Percentiles rank a stretch among this genome's conserved stretches.
Evolutionary conservation across 1,140 invertebrate genomes (phyloP).

Genomic region (Listronotus oregonensis): DNA sequence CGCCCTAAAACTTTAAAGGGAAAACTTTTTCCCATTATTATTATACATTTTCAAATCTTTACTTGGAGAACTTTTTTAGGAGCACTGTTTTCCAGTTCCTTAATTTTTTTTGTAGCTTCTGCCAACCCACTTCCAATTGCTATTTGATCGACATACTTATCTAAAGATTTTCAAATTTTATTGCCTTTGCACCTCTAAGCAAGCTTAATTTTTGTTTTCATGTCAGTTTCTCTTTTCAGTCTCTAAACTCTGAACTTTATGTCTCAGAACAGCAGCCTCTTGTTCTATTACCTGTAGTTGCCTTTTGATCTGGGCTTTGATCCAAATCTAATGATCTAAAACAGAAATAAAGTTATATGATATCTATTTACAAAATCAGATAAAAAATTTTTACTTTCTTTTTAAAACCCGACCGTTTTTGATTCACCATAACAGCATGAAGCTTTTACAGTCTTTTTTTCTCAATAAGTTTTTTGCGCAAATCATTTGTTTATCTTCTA

Average conservation of each 20-base stretch:
- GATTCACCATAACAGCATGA: constrained; percentile 69
- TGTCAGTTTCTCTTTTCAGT: constrained; percentile 74
- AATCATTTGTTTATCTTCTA: constrained; percentile 72
- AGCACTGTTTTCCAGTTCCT: constrained; percentile 60
- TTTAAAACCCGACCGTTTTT: constrained; percentile 64
- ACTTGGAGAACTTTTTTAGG: background rate
- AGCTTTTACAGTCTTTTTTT: constrained; percentile 82
- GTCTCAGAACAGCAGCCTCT: constrained; percentile 69
- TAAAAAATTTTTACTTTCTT: constrained; percentile 66
- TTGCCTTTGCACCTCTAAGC: constrained; percentile 59
- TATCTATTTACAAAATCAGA: too few relatives aligned
- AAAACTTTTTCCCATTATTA: too few relatives aligned
- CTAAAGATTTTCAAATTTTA: constrained; percentile 60
- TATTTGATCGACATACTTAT: constrained; percentile 66
- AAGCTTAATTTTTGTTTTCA: constrained; percentile 70
- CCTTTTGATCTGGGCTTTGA: constrained; percentile 69
- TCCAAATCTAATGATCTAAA: constrained; percentile 65
- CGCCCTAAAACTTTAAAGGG: constrained; percentile 19
- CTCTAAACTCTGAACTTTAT: constrained; percentile 69
- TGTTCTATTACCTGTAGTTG: constrained; percentile 76
- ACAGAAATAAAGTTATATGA: constrained; percentile 17
- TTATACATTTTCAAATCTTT: background rate
- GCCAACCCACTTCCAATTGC: constrained; percentile 67
- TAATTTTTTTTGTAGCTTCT: constrained; percentile 64
- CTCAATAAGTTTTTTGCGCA: constrained; percentile 78